These are phyloP conservation scores for Nanorana parkeri DNA, from an alignment of 2,113 vertebrate genomes.

Conservation along the genomic window DNA sequence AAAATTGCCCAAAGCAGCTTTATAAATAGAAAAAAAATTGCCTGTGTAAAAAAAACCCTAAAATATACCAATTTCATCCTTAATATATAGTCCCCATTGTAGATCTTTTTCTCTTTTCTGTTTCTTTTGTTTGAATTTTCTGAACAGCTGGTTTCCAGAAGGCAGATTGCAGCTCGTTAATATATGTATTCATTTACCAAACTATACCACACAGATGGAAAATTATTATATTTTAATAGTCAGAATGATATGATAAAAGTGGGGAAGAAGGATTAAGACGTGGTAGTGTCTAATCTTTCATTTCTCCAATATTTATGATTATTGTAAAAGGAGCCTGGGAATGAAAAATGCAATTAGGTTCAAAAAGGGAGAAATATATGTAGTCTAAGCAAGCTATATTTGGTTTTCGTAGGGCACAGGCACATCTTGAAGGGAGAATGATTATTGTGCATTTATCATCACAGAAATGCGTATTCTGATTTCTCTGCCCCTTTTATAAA, in stretches of 20 bases:
- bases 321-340: slow-evolving; percentile 34
- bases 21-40: no score
- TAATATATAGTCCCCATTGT: no score
- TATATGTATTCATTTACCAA: no score
- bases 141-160: no score
- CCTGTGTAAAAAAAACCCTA: no score
- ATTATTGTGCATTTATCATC: slow-evolving; percentile 68
- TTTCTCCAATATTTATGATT: slow-evolving; percentile 46
- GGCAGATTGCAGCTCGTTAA: no score
- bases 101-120: no score
- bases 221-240: not conserved
- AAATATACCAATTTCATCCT: no score
- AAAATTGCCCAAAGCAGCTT: no score
- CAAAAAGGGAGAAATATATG: slow-evolving; percentile 39
- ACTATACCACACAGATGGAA: not conserved
- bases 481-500: slow-evolving; percentile 57
- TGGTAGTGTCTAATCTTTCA: not conserved
- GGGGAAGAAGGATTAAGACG: not conserved
- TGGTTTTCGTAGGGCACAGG: slow-evolving; percentile 50
- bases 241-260: slow-evolving; percentile 13
- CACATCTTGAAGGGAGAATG: slow-evolving; percentile 37
- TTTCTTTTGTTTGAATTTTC: no score
- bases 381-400: slow-evolving; percentile 40
- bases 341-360: slow-evolving; percentile 54
- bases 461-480: slow-evolving; percentile 72